phyloP scores from a whole-genome alignment of 2,888 invertebrate species.

The Agrilus biguttatus region DNA sequence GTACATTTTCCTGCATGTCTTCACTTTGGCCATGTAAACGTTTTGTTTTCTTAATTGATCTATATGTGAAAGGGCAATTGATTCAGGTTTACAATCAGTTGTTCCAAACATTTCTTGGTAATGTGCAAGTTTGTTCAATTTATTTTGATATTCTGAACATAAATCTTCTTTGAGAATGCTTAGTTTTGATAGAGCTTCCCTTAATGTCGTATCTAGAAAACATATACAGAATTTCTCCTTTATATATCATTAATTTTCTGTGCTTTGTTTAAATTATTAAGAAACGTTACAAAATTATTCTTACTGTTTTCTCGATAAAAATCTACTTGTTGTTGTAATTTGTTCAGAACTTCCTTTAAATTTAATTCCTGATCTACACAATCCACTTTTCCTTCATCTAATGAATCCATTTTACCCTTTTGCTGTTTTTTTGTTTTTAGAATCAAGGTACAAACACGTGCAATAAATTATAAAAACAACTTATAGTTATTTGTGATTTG shows the following conservation, averaged over 20 bases:
- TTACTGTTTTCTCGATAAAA: slow-evolving; percentile 17
- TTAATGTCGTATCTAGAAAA: slow-evolving; percentile 15
- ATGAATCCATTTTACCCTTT: not conserved
- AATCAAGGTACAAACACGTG: no score
- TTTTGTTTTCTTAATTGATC: slow-evolving; percentile 17
- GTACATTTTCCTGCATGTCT: slow-evolving; percentile 19
- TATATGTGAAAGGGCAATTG: slow-evolving; percentile 14
- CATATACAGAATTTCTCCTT: not conserved
- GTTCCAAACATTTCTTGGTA: slow-evolving; percentile 10
- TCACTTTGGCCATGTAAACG: slow-evolving; percentile 18
- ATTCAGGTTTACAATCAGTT: slow-evolving; percentile 9
- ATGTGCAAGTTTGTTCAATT: slow-evolving; percentile 11
- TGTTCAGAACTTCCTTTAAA: slow-evolving; percentile 9
- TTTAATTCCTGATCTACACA: not conserved
- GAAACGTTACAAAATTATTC: not conserved
- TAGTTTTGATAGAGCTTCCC: slow-evolving; percentile 12
- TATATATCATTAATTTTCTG: not conserved
- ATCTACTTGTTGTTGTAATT: slow-evolving; percentile 12
- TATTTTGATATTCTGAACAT: slow-evolving; percentile 8
- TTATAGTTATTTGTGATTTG: no score
- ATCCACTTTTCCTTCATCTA: not conserved
- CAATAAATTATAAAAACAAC: no score
- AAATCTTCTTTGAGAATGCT: slow-evolving; percentile 11
- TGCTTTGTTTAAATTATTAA: not conserved
- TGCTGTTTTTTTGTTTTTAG: no score